Evolutionary conservation across 1,140 invertebrate species (phyloP).

Genomic region (Trichoplusia ni): DNA sequence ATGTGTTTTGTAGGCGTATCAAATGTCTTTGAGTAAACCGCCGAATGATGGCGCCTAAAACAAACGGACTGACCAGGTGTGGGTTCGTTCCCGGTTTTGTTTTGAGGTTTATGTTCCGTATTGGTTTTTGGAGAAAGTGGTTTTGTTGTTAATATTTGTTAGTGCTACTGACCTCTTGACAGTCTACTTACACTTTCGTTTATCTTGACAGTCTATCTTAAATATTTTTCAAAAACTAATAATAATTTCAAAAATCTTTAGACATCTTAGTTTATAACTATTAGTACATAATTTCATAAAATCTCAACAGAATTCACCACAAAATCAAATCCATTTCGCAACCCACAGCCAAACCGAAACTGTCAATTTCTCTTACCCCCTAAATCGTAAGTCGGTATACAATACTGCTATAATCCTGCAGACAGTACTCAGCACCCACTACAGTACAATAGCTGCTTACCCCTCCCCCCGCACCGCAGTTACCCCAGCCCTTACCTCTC

Average conservation of each 20-base stretch:
- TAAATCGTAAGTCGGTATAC: conserved; percentile 36
- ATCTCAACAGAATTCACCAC: neutral
- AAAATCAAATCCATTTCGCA: neutral
- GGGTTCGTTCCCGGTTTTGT: neutral
- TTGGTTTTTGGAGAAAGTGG: conserved; percentile 8
- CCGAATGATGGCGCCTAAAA: conserved; percentile 62
- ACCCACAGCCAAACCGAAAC: neutral
- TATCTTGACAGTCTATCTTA: too few relatives aligned
- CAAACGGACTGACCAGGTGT: conserved; percentile 61
- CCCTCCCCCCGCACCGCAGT: too few relatives aligned
- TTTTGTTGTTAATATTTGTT: neutral
- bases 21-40: conserved; percentile 58
- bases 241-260: too few relatives aligned
- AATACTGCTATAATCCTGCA: conserved; percentile 62
- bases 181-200: too few relatives aligned
- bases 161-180: neutral
- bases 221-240: too few relatives aligned
- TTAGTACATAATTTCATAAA: too few relatives aligned
- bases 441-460: conserved; percentile 63
- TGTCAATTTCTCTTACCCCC: neutral
- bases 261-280: too few relatives aligned
- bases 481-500: conserved; percentile 72
- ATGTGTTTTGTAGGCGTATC: conserved; percentile 77
- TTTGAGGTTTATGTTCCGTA: conserved; percentile 3
- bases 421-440: conserved; percentile 62